Evolutionary conservation across 2,113 vertebrate genomes (phyloP), one percentile per base, ranked within the genome.

Genomic region (Phalacrocorax aristotelis): DNA sequence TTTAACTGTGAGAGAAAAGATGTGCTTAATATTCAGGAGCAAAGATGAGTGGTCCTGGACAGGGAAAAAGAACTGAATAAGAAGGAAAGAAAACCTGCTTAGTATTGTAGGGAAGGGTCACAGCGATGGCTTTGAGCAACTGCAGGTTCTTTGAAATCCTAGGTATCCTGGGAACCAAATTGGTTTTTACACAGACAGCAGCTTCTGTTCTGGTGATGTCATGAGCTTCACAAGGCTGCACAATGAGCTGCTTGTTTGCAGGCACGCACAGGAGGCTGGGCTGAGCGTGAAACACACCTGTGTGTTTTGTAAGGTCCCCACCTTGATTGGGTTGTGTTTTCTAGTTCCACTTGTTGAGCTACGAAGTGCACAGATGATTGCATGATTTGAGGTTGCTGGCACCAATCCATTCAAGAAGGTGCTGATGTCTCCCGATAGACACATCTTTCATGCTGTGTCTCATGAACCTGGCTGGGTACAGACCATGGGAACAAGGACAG

Each of bases 91-190:
- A 92, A 95, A 93, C 79, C 74, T 95, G 38, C 32, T 69, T 84
- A 42, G 93, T 62, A 76, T 80, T 95, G 84, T 90, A 79, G 49
- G 49, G 80, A 68, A 96, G 95, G 93, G 72, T 94, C 92, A 22
- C 38, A 54, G 36, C 38, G 5, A 40, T 44, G 75, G 72, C 86
- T 96, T 96, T 90, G 48, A 96, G 83, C 88, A 70, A 74, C 83
- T 93, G 54, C 3, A 21, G 81, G 42, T 81, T 95, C 48, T 94
- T 96, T 93, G 76, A 94, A 96, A 85, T 89, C 87, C 48, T 69
- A 29, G 32, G 79, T 97, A 94, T 78, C 94, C 95, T 96, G 97
- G 96, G 97, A 97, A 96, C 97, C 93, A 55, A 75, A 85, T 64
- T 16, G 87, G 8, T 79, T 92, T 95, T 95, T 42, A 65, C 92